Conservation (phyloP, 2,888 invertebrate species). For the Laothoe populi region DNA sequence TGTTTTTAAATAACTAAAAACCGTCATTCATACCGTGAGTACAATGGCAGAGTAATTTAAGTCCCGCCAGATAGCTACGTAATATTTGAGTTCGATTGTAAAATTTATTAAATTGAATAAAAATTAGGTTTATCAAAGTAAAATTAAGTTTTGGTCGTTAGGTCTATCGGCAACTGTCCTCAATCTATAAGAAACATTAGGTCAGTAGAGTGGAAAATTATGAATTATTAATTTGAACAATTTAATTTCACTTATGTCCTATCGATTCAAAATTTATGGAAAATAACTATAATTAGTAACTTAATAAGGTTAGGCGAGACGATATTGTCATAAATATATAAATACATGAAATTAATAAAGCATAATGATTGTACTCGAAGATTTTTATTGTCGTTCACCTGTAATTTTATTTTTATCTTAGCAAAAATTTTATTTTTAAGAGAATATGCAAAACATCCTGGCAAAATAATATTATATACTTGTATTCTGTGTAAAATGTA, state of each 20-base stretch:
- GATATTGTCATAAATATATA: slow-evolving; percentile 86
- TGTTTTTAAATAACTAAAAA: slow-evolving; percentile 9
- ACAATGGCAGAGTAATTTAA: slow-evolving; percentile 33
- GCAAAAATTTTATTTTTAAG: background rate
- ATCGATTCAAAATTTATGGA: slow-evolving; percentile 84
- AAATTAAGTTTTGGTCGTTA: slow-evolving; percentile 74
- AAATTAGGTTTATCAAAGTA: slow-evolving; percentile 63
- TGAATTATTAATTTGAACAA: slow-evolving; percentile 69
- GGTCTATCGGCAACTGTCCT: slow-evolving; percentile 66
- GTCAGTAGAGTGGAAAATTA: slow-evolving; percentile 62
- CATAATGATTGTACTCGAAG: slow-evolving; percentile 82
- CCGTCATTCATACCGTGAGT: background rate
- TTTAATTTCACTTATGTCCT: slow-evolving; percentile 82
- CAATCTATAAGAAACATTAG: slow-evolving; percentile 63
- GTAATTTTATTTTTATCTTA: slow-evolving; percentile 4
- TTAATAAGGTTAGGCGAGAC: slow-evolving; percentile 85
- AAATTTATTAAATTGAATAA: slow-evolving; percentile 56
- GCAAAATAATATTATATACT: background rate
- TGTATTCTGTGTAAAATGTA: background rate
- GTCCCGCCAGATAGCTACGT: slow-evolving; percentile 76
- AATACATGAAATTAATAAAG: slow-evolving; percentile 86
- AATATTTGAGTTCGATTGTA: slow-evolving; percentile 62
- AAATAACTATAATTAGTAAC: slow-evolving; percentile 84
- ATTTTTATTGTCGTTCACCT: slow-evolving; percentile 64
- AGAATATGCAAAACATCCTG: background rate